Conservation (phyloP, 1,140 invertebrate species). For the Luehdorfia chinensis region DNA sequence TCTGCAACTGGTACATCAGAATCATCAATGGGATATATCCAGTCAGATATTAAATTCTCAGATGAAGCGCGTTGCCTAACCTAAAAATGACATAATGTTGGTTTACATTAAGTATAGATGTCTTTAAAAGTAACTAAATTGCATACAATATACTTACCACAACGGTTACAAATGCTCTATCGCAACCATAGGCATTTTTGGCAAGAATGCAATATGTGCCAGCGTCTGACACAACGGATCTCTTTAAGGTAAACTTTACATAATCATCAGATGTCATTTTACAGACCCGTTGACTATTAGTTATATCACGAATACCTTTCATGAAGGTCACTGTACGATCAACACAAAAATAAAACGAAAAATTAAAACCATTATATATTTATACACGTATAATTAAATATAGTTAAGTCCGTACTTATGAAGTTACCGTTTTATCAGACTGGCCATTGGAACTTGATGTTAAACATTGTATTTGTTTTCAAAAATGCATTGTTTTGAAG, state of each 20-base stretch:
- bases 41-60: conserved; percentile 80
- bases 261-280: conserved; percentile 92
- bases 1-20: conserved; percentile 32
- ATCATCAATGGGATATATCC: conserved; percentile 67
- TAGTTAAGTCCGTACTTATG: too few relatives aligned
- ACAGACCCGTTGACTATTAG: conserved; percentile 84
- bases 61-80: conserved; percentile 83
- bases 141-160: conserved; percentile 78
- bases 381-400: too few relatives aligned
- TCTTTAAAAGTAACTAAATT: conserved; percentile 1
- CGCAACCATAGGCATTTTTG: conserved; percentile 93
- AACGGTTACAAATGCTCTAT: conserved; percentile 90
- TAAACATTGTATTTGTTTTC: too few relatives aligned
- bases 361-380: too few relatives aligned
- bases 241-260: conserved; percentile 90
- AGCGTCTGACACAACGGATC: conserved; percentile 89
- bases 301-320: conserved; percentile 91
- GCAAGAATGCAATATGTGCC: conserved; percentile 96
- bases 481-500: too few relatives aligned
- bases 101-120: conserved; percentile 7
- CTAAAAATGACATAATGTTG: conserved; percentile 50
- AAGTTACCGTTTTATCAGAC: too few relatives aligned
- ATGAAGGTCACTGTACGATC: conserved; percentile 85
- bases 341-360: conserved; percentile 13
- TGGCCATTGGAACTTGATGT: too few relatives aligned